phyloP scores from a whole-genome alignment of 2,797 vertebrate genomes.

The Mormyrus hasselquistii region DNA sequence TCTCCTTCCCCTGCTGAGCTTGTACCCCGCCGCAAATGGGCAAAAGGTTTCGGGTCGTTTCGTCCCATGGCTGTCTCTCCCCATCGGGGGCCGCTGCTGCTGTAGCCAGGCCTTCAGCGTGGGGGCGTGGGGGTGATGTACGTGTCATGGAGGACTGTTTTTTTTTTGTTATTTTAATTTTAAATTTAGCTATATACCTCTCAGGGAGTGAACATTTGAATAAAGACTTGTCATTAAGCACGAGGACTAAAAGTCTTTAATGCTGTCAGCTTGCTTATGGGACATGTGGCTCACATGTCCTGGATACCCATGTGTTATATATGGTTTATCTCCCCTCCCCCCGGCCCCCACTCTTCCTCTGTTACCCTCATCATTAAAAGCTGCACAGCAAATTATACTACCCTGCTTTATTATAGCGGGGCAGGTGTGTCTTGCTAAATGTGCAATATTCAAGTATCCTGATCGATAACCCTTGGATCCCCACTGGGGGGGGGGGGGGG shows the following conservation, averaged over 20 bases:
- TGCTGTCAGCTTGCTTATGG: not conserved
- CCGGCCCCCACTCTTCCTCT: conserved; percentile 33
- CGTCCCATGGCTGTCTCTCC: conserved; percentile 53
- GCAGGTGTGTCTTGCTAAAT: not conserved
- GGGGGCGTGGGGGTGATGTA: not conserved
- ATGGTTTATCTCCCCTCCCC: conserved; percentile 40
- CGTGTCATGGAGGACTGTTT: conserved; percentile 6
- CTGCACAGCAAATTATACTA: not conserved
- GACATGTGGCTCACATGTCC: not conserved
- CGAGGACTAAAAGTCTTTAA: not conserved
- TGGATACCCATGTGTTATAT: not conserved
- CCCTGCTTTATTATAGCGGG: not conserved
- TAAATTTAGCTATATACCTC: not conserved
- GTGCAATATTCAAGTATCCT: conserved; percentile 42
- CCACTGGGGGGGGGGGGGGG: conserved; percentile 48
- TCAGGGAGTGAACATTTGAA: not conserved
- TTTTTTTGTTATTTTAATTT: not conserved
- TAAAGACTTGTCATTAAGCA: not conserved
- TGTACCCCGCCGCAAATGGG: conserved; percentile 66
- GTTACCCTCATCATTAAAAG: not conserved
- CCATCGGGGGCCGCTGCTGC: conserved; percentile 52
- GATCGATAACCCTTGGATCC: conserved; percentile 51
- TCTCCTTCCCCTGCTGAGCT: conserved; percentile 70
- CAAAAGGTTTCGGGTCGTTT: conserved; percentile 83
- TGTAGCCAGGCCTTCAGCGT: not conserved